These are phyloP conservation scores for Bombycilla garrulus DNA, from an alignment of 2,113 vertebrate species.

Conservation along the genomic window DNA sequence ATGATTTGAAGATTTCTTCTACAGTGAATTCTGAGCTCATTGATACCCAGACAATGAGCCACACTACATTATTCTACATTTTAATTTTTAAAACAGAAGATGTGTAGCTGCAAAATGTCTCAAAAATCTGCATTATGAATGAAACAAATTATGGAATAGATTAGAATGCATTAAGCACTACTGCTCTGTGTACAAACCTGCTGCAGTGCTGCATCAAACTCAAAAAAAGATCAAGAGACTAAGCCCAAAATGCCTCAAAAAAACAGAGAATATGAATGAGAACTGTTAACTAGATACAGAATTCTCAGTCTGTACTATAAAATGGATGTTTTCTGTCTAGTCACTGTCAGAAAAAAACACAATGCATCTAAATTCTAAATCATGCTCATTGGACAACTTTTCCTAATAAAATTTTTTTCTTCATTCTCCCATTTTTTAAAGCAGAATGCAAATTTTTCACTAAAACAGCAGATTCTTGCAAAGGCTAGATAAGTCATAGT, in stretches of 20 bases:
- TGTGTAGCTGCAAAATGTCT: neutral
- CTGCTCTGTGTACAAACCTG: neutral
- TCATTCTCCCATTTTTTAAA: neutral
- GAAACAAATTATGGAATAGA: slow-evolving; percentile 2
- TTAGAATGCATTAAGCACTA: neutral
- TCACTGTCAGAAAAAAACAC: neutral
- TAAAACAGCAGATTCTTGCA: neutral
- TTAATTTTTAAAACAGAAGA: neutral
- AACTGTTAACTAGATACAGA: neutral
- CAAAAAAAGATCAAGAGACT: neutral
- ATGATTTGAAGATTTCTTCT: neutral
- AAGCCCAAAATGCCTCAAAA: neutral
- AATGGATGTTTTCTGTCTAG: neutral
- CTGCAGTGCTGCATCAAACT: neutral
- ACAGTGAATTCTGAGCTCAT: neutral
- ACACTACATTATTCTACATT: neutral
- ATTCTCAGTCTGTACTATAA: neutral
- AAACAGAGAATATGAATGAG: neutral
- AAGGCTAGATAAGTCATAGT: neutral
- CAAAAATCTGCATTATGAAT: neutral
- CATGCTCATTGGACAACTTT: neutral
- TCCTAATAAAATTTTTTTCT: neutral
- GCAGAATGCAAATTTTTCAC: neutral
- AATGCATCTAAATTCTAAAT: neutral
- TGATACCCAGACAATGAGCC: neutral